Percentiles rank a stretch among this genome's conserved stretches.
Conservation (phyloP, 2,113 vertebrate species). For the Aspiorhynchus laticeps region DNA sequence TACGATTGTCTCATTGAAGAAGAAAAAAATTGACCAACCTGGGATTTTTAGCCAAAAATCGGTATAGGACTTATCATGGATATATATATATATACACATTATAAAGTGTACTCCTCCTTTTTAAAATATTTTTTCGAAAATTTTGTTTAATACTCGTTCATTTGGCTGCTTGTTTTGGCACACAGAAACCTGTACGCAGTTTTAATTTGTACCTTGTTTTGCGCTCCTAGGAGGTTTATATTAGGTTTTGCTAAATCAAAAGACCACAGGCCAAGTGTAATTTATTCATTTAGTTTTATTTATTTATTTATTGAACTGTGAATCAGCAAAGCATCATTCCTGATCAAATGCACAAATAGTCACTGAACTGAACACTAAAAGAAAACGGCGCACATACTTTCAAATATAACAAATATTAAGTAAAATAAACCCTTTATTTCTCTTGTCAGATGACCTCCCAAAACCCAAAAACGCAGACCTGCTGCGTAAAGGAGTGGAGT, state of each 20-base stretch:
- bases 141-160: not conserved
- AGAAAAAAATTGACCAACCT: not conserved
- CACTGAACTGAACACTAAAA: not conserved
- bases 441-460: slow-evolving; percentile 88
- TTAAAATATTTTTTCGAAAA: not conserved
- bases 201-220: not conserved
- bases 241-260: not conserved
- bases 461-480: slow-evolving; percentile 94
- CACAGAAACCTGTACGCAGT: not conserved
- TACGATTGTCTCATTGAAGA: not conserved
- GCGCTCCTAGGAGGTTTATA: not conserved
- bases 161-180: not conserved
- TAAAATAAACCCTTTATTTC: not conserved
- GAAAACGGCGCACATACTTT: not conserved
- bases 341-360: not conserved
- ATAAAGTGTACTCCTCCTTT: not conserved
- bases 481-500: slow-evolving; percentile 82
- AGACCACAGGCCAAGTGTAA: no score
- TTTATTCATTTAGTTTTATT: not conserved
- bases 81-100: not conserved
- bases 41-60: not conserved
- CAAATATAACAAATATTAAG: not conserved
- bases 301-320: not conserved
- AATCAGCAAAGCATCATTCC: not conserved
- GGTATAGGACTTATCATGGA: not conserved